Evolutionary conservation across 2,888 invertebrate species (phyloP), one percentile per base, ranked within the genome.

Genomic region (Dicyrtoma fusca): DNA sequence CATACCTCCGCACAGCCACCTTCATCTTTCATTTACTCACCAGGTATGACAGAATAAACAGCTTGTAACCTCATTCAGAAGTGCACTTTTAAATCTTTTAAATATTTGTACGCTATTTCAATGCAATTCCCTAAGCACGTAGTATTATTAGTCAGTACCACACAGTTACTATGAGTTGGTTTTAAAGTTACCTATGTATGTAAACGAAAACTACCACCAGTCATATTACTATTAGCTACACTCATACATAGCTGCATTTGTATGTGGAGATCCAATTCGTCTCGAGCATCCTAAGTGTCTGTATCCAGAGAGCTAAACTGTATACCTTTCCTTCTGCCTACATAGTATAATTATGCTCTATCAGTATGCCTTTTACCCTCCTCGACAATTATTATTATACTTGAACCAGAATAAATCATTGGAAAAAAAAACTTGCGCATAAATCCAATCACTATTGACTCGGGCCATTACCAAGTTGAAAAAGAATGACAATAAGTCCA

Each of bases 11-110:
- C n/a, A 34, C 8, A 34, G 3, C 8, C 34, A 34, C 51, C 51
- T 65, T 26, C 68, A 57, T 68, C 68, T 68, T 57, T 68, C 68
- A 57, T 68, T 68, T 55, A 21, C 68, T 68, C 68, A 68, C 68
- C 68, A 68, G 68, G 68, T 68, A 68, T 57, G 55, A 68, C 68
- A 68, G 68, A 61, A 68, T 68, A 57, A 68, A 68, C 45, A 34
- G 57, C 68, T 68, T 68, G 68, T 68, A 45, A 25, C 21, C 55
- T 26, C 55, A 68, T 68, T 68, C 23, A 57, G 57, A 25, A 34
- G 42, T 34, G 17, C 42, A 17, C 61, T 34, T 34, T 34, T 3
- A 34, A 34, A 34, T 34, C 42, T 26, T 34, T 61, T 61, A 61
- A 61, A 61, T 61, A 42, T 61, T 34, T 34, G 34, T 34, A 3